Percentiles rank a stretch among this genome's conserved stretches.
These are phyloP conservation scores for Druon quercuslanigerum DNA, from an alignment of 1,140 invertebrate genomes.

Conservation along the genomic window DNA sequence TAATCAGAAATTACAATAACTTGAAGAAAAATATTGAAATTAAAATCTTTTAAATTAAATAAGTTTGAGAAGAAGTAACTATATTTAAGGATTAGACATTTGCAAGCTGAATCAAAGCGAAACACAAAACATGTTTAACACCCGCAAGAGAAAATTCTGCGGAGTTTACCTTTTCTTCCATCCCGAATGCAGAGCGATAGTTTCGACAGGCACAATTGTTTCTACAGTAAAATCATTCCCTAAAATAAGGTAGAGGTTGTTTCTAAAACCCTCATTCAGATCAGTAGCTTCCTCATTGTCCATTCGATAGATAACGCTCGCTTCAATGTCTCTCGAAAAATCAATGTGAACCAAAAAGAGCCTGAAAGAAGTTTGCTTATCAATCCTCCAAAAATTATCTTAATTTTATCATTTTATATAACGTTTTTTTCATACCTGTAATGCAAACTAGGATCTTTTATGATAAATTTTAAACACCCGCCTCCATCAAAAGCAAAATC, in stretches of 20 bases:
- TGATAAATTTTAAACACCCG: slow-evolving; percentile 67
- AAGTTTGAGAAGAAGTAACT: too few species aligned
- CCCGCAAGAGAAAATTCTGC: too few species aligned
- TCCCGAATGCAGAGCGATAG: slow-evolving; percentile 44
- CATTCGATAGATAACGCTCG: slow-evolving; percentile 56
- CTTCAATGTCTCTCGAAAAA: slow-evolving; percentile 60
- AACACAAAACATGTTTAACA: too few species aligned
- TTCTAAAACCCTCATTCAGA: background rate
- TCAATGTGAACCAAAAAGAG: slow-evolving; percentile 65
- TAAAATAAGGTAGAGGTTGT: slow-evolving; percentile 60
- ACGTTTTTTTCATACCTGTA: slow-evolving; percentile 59
- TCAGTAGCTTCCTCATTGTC: slow-evolving; percentile 33
- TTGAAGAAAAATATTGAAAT: too few species aligned
- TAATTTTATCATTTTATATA: slow-evolving; percentile 27
- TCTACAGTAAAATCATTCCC: slow-evolving; percentile 56
- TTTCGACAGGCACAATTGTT: slow-evolving; percentile 52
- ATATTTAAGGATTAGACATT: too few species aligned
- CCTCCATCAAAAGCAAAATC: slow-evolving; percentile 68
- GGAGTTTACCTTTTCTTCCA: slow-evolving; percentile 67
- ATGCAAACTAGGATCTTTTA: slow-evolving; percentile 55
- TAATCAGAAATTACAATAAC: too few species aligned
- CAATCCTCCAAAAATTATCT: background rate
- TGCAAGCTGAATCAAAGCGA: too few species aligned
- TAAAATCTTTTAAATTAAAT: too few species aligned
- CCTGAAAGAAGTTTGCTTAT: slow-evolving; percentile 54